Conservation (phyloP, 2,888 invertebrate species). For the Camptogramma bilineatum region DNA sequence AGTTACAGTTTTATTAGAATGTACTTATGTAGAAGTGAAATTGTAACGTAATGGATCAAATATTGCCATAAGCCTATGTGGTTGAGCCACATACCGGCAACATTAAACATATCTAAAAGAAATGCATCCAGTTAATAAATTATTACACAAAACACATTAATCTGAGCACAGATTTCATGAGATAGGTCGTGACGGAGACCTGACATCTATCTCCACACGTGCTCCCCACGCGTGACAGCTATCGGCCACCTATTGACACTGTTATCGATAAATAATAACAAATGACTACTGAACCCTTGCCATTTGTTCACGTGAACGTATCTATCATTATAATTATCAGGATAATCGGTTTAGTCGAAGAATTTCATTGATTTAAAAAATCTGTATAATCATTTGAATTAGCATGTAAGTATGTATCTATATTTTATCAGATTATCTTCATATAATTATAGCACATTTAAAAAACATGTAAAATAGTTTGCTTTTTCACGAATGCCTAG, state of each 20-base stretch:
- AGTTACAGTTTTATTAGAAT: no score
- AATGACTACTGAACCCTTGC: slow-evolving; percentile 23
- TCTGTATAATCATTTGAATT: no score
- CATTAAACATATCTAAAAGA: background rate
- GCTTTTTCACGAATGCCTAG: no score
- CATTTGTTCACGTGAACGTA: slow-evolving; percentile 27
- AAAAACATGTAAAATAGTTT: no score
- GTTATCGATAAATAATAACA: slow-evolving; percentile 42
- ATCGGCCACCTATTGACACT: slow-evolving; percentile 50
- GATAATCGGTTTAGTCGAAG: background rate
- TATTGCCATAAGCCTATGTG: no score
- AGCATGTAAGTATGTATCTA: no score
- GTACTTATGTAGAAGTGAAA: no score
- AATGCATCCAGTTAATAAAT: slow-evolving; percentile 3
- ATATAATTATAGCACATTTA: no score
- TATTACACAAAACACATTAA: slow-evolving; percentile 2
- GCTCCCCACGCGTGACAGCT: slow-evolving; percentile 47
- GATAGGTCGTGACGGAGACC: slow-evolving; percentile 25
- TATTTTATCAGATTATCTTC: no score
- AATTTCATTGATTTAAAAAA: background rate
- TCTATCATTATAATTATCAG: slow-evolving; percentile 2
- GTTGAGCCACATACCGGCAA: background rate
- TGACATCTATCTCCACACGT: slow-evolving; percentile 40
- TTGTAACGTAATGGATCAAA: no score
- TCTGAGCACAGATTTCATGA: slow-evolving; percentile 9